phyloP scores from a whole-genome alignment of 2,797 vertebrate genomes.

The Buceros bicornis region DNA sequence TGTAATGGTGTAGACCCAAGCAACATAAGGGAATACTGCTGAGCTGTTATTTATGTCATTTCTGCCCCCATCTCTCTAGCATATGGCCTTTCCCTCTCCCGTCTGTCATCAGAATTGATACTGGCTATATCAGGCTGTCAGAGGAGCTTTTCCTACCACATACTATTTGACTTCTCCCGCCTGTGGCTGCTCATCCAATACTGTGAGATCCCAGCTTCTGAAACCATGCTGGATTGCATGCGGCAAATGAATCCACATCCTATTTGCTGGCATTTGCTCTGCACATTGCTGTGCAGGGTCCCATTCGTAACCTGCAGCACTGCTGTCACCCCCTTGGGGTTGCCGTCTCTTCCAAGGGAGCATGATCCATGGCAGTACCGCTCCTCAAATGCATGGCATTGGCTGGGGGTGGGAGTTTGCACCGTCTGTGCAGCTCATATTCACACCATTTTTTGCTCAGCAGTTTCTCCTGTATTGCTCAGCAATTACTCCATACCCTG shows the following conservation, averaged over 20 bases:
- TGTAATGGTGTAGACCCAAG: not conserved
- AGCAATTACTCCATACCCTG: not conserved
- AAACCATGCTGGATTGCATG: not conserved
- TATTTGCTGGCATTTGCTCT: not conserved
- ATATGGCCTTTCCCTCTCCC: not conserved
- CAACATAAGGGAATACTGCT: not conserved
- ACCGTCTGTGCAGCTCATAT: not conserved
- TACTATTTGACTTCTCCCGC: not conserved
- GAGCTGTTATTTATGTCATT: slow-evolving; percentile 37
- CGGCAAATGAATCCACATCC: not conserved
- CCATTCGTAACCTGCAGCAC: accelerated
- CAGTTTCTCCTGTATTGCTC: not conserved
- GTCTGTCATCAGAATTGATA: not conserved
- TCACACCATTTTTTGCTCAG: not conserved
- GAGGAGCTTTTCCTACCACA: not conserved
- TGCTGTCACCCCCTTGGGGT: not conserved
- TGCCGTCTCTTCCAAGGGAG: not conserved
- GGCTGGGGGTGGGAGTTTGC: not conserved
- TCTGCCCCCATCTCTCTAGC: not conserved
- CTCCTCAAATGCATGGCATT: not conserved
- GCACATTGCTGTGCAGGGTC: not conserved
- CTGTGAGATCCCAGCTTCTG: not conserved
- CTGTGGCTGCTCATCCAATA: not conserved
- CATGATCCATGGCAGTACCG: not conserved
- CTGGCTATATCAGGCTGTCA: not conserved